phyloP scores from a whole-genome alignment of 2,888 invertebrate species.

The Thyatira batis region DNA sequence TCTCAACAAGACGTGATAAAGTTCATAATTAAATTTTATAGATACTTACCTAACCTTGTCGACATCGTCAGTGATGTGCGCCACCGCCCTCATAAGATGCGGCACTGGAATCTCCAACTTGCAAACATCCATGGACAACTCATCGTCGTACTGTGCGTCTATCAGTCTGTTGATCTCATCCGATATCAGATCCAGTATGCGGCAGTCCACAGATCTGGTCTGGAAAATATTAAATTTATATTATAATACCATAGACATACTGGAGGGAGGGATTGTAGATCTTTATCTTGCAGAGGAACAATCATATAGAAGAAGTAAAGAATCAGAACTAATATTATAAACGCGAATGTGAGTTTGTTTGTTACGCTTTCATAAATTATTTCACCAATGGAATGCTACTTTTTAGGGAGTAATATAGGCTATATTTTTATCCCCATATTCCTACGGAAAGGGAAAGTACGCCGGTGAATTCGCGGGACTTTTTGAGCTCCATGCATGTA shows the following conservation, averaged over 20 bases:
- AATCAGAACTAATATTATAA: too few relatives aligned
- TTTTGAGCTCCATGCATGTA: too few relatives aligned
- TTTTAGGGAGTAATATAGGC: too few relatives aligned
- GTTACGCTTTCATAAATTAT: too few relatives aligned
- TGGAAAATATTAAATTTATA: conserved; percentile 27
- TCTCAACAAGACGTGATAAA: background rate
- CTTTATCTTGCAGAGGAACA: too few relatives aligned
- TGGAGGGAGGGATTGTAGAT: too few relatives aligned
- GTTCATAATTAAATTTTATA: background rate
- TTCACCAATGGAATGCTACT: too few relatives aligned
- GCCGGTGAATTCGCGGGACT: too few relatives aligned
- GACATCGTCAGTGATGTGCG: conserved; percentile 60
- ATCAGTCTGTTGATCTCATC: conserved; percentile 65
- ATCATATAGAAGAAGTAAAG: too few relatives aligned
- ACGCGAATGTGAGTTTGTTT: too few relatives aligned
- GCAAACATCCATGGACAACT: conserved; percentile 32
- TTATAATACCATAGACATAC: background rate
- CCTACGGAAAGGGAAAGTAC: too few relatives aligned
- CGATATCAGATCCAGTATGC: conserved; percentile 62
- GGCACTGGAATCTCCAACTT: conserved; percentile 62
- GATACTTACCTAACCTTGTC: conserved; percentile 62
- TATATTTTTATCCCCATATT: too few relatives aligned
- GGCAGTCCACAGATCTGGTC: conserved; percentile 64
- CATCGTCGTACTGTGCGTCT: conserved; percentile 49
- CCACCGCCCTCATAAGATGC: conserved; percentile 56